phyloP scores from a whole-genome alignment of 2,113 vertebrate species.

The Trogon melanurus region DNA sequence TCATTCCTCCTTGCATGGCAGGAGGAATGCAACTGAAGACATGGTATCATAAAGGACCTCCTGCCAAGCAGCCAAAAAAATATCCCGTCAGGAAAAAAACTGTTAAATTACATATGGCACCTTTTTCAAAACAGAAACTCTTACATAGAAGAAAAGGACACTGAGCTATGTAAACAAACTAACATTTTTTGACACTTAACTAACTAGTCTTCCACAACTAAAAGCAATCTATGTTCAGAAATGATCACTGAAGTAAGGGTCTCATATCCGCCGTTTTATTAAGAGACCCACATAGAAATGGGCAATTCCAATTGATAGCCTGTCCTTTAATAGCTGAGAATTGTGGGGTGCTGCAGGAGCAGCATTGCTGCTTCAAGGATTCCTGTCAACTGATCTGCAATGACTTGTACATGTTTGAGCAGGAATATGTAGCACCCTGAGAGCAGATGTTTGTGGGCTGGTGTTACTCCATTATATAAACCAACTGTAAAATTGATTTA shows the following conservation, averaged over 20 bases:
- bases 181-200: not conserved
- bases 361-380: not conserved
- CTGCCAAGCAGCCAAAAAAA: not conserved
- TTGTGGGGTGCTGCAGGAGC: not conserved
- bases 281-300: not conserved
- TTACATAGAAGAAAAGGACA: not conserved
- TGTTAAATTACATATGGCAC: not conserved
- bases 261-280: not conserved
- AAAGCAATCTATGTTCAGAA: not conserved
- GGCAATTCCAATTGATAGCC: not conserved
- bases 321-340: not conserved
- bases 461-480: conserved; percentile 62
- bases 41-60: not conserved
- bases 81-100: not conserved
- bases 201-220: not conserved
- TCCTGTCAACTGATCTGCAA: conserved; percentile 22
- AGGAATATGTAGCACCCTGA: not conserved
- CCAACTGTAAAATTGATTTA: conserved; percentile 14
- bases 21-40: not conserved
- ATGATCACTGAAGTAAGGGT: not conserved
- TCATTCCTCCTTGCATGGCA: not conserved
- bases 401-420: not conserved
- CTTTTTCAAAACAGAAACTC: not conserved
- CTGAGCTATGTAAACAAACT: not conserved
- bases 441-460: conserved; percentile 54